Evolutionary conservation across 2,888 invertebrate genomes (phyloP).

Genomic region (Standfussiana lucernea): DNA sequence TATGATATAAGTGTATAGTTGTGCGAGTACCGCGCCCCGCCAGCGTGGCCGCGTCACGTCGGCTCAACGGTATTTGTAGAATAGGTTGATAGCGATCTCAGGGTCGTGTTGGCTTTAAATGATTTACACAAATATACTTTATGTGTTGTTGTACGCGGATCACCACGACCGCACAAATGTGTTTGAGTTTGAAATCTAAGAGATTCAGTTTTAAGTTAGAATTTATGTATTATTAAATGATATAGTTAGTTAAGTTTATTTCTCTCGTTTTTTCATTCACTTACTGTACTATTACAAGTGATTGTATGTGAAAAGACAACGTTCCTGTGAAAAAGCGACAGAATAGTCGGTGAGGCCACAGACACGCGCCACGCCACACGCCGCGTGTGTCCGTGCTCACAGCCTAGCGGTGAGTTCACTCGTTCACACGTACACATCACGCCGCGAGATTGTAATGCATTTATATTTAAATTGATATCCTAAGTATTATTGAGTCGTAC

Average conservation of each 20-base stretch:
- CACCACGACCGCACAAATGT: conserved; percentile 77
- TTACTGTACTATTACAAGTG: conserved; percentile 32
- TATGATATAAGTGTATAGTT: conserved; percentile 26
- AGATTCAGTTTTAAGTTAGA: conserved; percentile 75
- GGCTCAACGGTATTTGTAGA: conserved; percentile 72
- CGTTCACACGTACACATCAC: conserved; percentile 70
- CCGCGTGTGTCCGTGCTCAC: neutral
- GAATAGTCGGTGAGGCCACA: conserved; percentile 30
- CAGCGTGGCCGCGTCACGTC: conserved; percentile 59
- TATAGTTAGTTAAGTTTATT: conserved; percentile 49
- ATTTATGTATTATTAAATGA: conserved; percentile 57
- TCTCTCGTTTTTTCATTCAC: conserved; percentile 68
- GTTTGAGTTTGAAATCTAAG: conserved; percentile 76
- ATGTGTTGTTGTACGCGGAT: conserved; percentile 71
- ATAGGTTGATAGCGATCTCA: conserved; percentile 50
- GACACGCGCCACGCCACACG: neutral
- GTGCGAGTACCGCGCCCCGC: no score
- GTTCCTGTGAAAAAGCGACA: conserved; percentile 58
- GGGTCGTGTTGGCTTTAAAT: conserved; percentile 76
- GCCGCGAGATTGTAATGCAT: conserved; percentile 83
- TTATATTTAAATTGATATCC: conserved; percentile 76
- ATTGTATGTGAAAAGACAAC: conserved; percentile 45
- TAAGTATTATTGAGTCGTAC: conserved; percentile 58
- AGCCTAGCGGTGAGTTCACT: neutral
- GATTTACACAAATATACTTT: conserved; percentile 69